Percentiles rank a stretch among this genome's conserved stretches.
phyloP scores from a whole-genome alignment of 2,797 vertebrate species.

The Rhabdophis nuchalis region DNA sequence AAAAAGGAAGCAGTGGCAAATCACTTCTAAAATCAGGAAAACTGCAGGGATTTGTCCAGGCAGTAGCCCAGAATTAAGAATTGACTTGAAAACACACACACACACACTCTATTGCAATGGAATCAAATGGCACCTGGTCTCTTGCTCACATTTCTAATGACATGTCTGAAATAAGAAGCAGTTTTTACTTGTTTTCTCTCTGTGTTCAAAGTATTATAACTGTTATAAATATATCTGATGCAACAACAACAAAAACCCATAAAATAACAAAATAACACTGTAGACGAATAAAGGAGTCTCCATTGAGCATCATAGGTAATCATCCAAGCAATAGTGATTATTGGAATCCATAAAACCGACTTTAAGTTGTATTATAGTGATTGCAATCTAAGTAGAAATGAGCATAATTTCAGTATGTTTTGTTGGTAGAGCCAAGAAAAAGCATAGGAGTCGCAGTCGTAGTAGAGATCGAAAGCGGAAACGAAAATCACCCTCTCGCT shows the following conservation, averaged over 20 bases:
- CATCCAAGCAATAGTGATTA: neutral
- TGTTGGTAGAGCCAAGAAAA: slow-evolving; percentile 73
- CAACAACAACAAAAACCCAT: neutral
- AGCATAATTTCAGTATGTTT: neutral
- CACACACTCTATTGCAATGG: neutral
- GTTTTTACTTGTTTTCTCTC: neutral
- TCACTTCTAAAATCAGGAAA: neutral
- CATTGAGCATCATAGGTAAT: neutral
- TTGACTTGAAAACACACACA: neutral
- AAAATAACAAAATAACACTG: neutral
- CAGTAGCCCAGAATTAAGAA: neutral
- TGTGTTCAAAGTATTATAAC: neutral
- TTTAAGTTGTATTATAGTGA: neutral
- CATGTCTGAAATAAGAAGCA: neutral
- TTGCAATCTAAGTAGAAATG: neutral
- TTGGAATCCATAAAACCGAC: neutral
- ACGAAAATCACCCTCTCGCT: slow-evolving; percentile 72
- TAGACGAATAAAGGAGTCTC: neutral
- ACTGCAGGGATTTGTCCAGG: neutral
- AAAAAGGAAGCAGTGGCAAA: neutral
- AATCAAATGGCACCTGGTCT: neutral
- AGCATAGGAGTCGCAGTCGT: slow-evolving; percentile 77
- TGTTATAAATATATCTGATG: neutral
- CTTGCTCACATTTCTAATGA: neutral
- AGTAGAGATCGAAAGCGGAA: slow-evolving; percentile 75